Conservation (phyloP, 2,888 invertebrate species). For the Allacma fusca region DNA sequence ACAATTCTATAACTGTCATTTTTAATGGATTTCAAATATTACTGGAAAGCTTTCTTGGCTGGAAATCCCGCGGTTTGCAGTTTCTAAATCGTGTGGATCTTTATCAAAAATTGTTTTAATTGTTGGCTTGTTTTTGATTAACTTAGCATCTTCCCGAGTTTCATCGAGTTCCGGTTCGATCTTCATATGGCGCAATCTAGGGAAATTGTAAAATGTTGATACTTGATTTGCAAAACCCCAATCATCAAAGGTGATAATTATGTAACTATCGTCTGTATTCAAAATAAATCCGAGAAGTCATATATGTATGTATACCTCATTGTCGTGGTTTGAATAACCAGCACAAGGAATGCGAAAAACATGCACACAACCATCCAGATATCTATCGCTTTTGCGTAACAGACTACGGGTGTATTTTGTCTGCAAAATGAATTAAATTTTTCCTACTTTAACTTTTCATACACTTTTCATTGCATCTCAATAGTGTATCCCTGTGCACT, state of each 20-base stretch:
- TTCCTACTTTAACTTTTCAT: no score
- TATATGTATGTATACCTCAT: slow-evolving; percentile 52
- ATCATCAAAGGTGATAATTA: no score
- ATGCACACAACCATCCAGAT: slow-evolving; percentile 60
- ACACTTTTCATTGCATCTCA: no score
- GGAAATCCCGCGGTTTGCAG: neutral
- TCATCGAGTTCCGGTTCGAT: neutral
- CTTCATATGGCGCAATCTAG: slow-evolving; percentile 22
- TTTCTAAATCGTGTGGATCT: neutral
- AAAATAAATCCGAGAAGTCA: no score
- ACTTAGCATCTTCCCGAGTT: neutral
- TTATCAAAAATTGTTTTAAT: neutral
- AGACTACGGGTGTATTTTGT: slow-evolving; percentile 57
- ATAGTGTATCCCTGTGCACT: no score
- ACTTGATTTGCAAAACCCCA: no score
- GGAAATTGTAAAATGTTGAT: no score
- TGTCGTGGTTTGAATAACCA: slow-evolving; percentile 54
- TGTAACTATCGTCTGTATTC: no score
- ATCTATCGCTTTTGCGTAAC: slow-evolving; percentile 57
- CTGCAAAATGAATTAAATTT: no score
- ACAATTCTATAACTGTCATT: no score
- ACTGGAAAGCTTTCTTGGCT: no score
- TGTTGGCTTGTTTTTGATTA: neutral
- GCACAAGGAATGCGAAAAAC: slow-evolving; percentile 54
- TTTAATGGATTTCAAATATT: no score